phyloP scores from a whole-genome alignment of 2,797 vertebrate species.

The Chaenodraco wilsoni region DNA sequence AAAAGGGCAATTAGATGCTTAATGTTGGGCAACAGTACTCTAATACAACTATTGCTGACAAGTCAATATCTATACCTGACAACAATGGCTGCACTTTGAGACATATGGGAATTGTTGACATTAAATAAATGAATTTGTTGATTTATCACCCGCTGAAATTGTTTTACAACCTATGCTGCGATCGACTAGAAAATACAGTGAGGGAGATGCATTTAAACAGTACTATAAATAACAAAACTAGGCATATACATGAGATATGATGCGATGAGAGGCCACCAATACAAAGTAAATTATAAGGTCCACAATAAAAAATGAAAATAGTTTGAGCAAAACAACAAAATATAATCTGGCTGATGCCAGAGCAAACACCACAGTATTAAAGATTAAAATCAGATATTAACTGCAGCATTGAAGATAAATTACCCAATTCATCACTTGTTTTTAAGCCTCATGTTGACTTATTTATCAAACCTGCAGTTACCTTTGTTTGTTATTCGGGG shows the following conservation, averaged over 20 bases:
- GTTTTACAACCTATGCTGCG: constrained; percentile 4
- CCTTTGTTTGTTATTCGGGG: constrained; percentile 65
- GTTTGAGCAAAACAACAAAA: constrained; percentile 20
- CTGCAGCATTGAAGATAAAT: constrained; percentile 52
- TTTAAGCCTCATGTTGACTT: constrained; percentile 49
- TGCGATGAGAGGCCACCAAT: constrained; percentile 20
- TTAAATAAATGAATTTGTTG: constrained; percentile 34
- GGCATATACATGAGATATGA: constrained; percentile 4
- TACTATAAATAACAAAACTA: no score
- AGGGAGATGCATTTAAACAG: constrained; percentile 12
- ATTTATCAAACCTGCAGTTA: constrained; percentile 64
- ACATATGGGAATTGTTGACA: constrained; percentile 27
- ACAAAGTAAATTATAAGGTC: constrained; percentile 12
- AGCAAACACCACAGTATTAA: constrained; percentile 2
- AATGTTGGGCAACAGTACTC: constrained; percentile 79
- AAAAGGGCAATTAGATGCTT: constrained; percentile 83
- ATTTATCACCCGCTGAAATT: constrained; percentile 21
- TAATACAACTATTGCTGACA: constrained; percentile 76
- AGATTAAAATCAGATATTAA: constrained; percentile 50
- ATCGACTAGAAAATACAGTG: neutral
- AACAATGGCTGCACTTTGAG: constrained; percentile 34
- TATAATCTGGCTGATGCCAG: constrained; percentile 26
- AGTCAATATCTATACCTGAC: constrained; percentile 68
- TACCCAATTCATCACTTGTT: constrained; percentile 37
- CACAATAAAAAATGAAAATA: neutral